Percentiles rank a stretch among this genome's conserved stretches.
phyloP scores from a whole-genome alignment of 30 jellyfish, hydroid and myxozoan species.

The Turritopsis rubra region DNA sequence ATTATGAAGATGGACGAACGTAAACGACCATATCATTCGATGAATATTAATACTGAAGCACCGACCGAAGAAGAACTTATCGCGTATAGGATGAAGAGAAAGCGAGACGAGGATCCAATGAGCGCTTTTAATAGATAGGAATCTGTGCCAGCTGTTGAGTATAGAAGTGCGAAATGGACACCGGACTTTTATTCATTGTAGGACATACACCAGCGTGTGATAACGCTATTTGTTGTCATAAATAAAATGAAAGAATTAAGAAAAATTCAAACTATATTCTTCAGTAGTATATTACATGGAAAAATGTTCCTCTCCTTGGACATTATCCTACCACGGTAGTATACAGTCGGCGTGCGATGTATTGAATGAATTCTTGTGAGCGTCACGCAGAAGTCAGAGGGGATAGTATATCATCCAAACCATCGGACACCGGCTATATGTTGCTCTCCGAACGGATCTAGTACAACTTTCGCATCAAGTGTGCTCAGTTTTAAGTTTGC shows the following conservation, averaged over 20 bases:
- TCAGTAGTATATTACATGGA: not conserved
- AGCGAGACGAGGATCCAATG: conserved; percentile 94
- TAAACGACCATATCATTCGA: conserved; percentile 85
- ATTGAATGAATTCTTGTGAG: not conserved
- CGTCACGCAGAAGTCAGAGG: not conserved
- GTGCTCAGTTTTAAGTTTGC: not conserved
- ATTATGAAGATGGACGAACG: conserved; percentile 71
- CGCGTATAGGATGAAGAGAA: conserved; percentile 82
- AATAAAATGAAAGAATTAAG: not conserved
- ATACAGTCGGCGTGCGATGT: not conserved
- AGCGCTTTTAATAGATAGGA: conserved; percentile 31
- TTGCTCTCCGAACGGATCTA: not conserved
- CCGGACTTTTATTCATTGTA: too few relatives aligned
- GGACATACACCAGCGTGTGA: too few relatives aligned
- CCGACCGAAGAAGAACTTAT: conserved; percentile 98
- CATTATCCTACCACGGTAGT: not conserved
- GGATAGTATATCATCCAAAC: not conserved
- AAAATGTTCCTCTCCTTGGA: not conserved
- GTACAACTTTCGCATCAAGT: not conserved
- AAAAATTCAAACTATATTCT: not conserved
- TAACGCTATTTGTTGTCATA: too few relatives aligned
- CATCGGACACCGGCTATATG: not conserved
- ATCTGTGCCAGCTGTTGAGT: not conserved
- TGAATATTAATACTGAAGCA: conserved; percentile 49
- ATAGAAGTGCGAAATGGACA: not conserved